Conservation (phyloP, 2,888 invertebrate species). For the Campoplex capitator region DNA sequence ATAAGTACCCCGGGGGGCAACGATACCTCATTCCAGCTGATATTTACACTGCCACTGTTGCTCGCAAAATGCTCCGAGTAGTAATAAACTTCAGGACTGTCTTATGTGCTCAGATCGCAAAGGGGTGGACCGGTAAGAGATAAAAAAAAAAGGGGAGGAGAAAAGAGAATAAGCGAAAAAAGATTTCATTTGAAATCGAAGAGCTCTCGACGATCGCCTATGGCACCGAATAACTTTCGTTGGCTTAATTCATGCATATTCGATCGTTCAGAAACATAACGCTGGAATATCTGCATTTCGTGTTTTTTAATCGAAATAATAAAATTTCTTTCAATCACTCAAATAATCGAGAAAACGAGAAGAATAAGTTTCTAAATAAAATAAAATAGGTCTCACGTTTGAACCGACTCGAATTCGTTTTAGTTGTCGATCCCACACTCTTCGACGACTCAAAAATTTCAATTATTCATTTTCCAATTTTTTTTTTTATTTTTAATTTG, state of each 20-base stretch:
- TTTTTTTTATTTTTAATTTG: no score
- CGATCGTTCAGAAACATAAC: neutral
- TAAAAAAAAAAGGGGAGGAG: neutral
- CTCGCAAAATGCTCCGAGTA: constrained; percentile 61
- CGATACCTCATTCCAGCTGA: constrained; percentile 63
- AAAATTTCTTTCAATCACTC: neutral
- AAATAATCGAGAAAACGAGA: neutral
- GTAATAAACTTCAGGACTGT: constrained; percentile 61
- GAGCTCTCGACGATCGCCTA: constrained; percentile 26
- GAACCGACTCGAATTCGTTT: neutral
- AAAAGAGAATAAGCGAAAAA: constrained; percentile 37
- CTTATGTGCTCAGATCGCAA: constrained; percentile 34
- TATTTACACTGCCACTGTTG: constrained; percentile 68
- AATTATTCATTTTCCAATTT: neutral
- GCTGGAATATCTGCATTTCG: neutral
- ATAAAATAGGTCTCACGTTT: neutral
- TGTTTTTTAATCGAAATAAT: neutral
- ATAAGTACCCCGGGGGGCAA: constrained; percentile 60
- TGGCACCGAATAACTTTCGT: constrained; percentile 48
- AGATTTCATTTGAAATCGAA: constrained; percentile 61
- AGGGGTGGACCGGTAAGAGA: neutral
- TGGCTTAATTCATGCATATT: constrained; percentile 25
- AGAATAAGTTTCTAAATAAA: neutral
- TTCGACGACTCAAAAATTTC: neutral
- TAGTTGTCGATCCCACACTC: neutral